Evolutionary conservation across 2,888 invertebrate genomes (phyloP).

Genomic region (Globia sparganii): DNA sequence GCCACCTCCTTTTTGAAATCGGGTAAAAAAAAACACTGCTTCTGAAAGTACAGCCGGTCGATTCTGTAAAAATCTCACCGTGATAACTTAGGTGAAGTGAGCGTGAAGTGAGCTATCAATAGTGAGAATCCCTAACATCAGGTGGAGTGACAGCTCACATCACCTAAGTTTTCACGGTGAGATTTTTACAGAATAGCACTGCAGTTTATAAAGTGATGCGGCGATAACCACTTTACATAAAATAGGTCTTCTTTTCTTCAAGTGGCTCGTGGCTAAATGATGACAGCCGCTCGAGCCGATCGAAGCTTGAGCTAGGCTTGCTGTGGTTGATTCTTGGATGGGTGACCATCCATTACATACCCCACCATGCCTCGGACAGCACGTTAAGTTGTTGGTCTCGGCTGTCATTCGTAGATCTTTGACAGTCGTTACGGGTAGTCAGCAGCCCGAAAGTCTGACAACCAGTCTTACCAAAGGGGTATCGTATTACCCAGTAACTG

Average conservation of each 20-base stretch:
- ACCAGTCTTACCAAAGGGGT: background rate
- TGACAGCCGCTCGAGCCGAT: background rate
- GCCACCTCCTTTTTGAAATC: too few species aligned
- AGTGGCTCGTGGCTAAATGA: background rate
- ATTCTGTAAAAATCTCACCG: too few species aligned
- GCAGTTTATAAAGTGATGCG: slow-evolving; percentile 4
- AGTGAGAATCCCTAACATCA: too few species aligned
- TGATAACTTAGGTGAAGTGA: too few species aligned
- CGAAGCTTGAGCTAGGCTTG: background rate
- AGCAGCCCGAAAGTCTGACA: background rate
- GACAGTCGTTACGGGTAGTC: background rate
- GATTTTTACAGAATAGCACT: too few species aligned
- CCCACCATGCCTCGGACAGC: too few species aligned
- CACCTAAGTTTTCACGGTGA: too few species aligned
- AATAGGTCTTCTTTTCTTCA: background rate
- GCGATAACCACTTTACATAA: background rate
- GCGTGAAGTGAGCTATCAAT: too few species aligned
- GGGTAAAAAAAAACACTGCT: background rate
- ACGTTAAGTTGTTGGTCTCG: background rate
- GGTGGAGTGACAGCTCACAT: too few species aligned
- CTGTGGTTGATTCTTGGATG: too few species aligned
- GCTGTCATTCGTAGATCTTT: background rate
- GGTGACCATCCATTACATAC: too few species aligned
- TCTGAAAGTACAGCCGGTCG: background rate
- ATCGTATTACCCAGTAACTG: background rate